Evolutionary conservation across 2,113 vertebrate genomes (phyloP), one percentile per base, ranked within the genome.

Genomic region (Burhinus oedicnemus): DNA sequence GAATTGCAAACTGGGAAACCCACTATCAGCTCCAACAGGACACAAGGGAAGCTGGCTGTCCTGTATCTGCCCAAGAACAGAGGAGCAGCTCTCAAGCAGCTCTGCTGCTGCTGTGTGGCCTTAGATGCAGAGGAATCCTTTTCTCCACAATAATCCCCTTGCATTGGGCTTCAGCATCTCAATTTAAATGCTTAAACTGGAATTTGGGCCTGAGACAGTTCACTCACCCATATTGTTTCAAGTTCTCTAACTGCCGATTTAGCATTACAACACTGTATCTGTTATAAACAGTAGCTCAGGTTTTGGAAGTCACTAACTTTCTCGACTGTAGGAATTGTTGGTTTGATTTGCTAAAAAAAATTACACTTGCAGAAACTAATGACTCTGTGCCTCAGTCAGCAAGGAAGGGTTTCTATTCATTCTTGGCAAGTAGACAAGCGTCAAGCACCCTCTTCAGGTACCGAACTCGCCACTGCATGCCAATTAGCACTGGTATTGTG

Each of bases 381-480:
- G 47, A 20, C 15, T 68, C 7, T 7, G 12, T 77, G 65, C 16
- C 34, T 87, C 60, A 60, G 23, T 52, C 38, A 75, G 38, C 60
- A 68, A 94, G 45, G 17, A 89, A 71, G n/a, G 29, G 62, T 80
- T 89, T 86, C 55, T 78, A 5, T 42, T 72, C 6, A 5, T 81
- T 84, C 21, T 30, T 52, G 65, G 77, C 49, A 78, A 85, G 14
- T 4, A 7, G 55, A 65, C 30, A 87, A 57, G 74, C 5, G 9
- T 32, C 36, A 75, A 58, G 34, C 21, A 40, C 22, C 7, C 17
- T 78, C 18, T 75, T 79, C 44, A 55, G n/a, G n/a, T 44, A 21
- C 9, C 45, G 30, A 42, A 36, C 30, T 49, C 0, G 0, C 8
- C 47, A 52, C 42, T 32, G 11, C 29, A 30, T 8, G 10, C 23